A percentile compares a stretch with the other conserved stretches of the same genome.
Conservation (phyloP, 2,113 vertebrate species). For the Labeo rohita region DNA sequence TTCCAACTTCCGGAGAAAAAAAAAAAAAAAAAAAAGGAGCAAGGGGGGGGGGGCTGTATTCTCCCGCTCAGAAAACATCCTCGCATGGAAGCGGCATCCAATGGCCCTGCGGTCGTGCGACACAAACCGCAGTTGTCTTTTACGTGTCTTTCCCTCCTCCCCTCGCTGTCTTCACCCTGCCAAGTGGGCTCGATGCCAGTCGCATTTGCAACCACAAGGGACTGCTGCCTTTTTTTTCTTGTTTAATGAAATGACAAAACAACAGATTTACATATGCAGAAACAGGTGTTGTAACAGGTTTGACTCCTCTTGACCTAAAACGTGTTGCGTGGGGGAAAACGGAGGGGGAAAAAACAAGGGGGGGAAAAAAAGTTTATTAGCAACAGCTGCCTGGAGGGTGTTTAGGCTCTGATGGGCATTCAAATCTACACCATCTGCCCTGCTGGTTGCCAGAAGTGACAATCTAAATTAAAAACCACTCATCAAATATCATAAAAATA, state of each 20-base stretch:
- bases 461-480: slow-evolving; percentile 88
- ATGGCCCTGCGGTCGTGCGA: slow-evolving; percentile 67
- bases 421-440: slow-evolving; percentile 88
- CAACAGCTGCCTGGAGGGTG: slow-evolving; percentile 88
- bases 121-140: slow-evolving; percentile 75
- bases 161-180: slow-evolving; percentile 71
- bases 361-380: slow-evolving; percentile 81
- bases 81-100: slow-evolving; percentile 71
- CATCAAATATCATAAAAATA: slow-evolving; percentile 82
- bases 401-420: slow-evolving; percentile 82
- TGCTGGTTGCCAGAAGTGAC: slow-evolving; percentile 85
- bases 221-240: slow-evolving; percentile 71
- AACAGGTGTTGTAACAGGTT: slow-evolving; percentile 97
- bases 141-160: slow-evolving; percentile 49
- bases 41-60: not conserved
- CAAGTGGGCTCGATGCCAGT: slow-evolving; percentile 78
- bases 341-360: slow-evolving; percentile 33
- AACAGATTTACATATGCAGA: slow-evolving; percentile 92
- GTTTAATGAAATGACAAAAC: slow-evolving; percentile 94
- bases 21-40: not conserved
- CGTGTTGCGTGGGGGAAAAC: slow-evolving; percentile 61
- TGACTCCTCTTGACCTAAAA: slow-evolving; percentile 88
- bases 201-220: slow-evolving; percentile 83
- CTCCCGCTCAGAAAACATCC: slow-evolving; percentile 79
- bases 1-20: slow-evolving; percentile 69